These are phyloP conservation scores for Rhinoraja longicauda DNA, from an alignment of 2,797 vertebrate genomes.

Conservation along the genomic window DNA sequence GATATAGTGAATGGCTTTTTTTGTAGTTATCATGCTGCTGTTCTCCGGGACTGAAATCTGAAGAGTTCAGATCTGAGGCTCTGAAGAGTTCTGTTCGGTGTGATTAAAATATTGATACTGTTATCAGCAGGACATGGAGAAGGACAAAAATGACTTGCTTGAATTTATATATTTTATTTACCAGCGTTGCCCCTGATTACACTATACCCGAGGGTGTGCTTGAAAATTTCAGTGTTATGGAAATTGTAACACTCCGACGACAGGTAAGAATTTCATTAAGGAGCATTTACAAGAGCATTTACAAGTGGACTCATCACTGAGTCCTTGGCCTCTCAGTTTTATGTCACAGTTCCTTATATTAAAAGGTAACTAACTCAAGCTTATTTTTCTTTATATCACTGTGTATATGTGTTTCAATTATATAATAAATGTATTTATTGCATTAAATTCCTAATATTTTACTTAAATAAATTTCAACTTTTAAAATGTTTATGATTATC, in stretches of 20 bases:
- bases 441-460: too few relatives aligned
- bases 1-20: background rate
- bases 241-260: slow-evolving; percentile 61
- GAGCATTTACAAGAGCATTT: background rate
- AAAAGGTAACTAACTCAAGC: too few relatives aligned
- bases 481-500: too few relatives aligned
- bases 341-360: too few relatives aligned
- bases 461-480: too few relatives aligned
- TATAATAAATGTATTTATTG: too few relatives aligned
- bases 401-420: too few relatives aligned
- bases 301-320: too few relatives aligned
- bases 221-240: slow-evolving; percentile 53
- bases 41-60: background rate
- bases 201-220: slow-evolving; percentile 44
- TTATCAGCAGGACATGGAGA: too few relatives aligned
- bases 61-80: too few relatives aligned
- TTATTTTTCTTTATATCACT: too few relatives aligned
- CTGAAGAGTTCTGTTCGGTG: background rate
- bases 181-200: slow-evolving; percentile 24
- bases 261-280: slow-evolving; percentile 56
- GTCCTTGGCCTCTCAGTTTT: too few relatives aligned
- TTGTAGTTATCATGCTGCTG: background rate
- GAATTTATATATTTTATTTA: background rate
- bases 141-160: background rate
- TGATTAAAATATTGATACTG: background rate